phyloP scores from a whole-genome alignment of 2,797 vertebrate genomes.

The Sebastolobus alascanus region DNA sequence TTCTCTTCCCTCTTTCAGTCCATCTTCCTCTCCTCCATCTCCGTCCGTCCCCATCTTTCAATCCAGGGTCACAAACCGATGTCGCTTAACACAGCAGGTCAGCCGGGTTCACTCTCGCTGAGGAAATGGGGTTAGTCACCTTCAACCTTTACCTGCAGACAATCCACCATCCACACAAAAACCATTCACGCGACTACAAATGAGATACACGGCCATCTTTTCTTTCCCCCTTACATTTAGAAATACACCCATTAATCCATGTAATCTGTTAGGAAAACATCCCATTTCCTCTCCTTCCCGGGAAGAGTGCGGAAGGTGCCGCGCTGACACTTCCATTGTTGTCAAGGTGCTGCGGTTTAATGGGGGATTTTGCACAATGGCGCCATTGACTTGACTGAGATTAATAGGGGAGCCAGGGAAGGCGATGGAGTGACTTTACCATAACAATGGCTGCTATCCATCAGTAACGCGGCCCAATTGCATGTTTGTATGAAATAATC shows the following conservation, averaged over 20 bases:
- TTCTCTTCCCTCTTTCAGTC: constrained; percentile 10
- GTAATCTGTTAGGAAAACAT: constrained; percentile 60
- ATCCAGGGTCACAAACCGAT: constrained; percentile 32
- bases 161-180: constrained; percentile 46
- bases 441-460: constrained; percentile 77
- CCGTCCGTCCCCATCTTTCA: constrained; percentile 27
- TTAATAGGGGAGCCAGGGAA: constrained; percentile 65
- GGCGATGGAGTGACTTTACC: constrained; percentile 67
- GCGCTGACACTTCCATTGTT: constrained; percentile 70
- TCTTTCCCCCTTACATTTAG: constrained; percentile 16
- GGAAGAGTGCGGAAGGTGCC: constrained; percentile 46
- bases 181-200: constrained; percentile 47
- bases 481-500: constrained; percentile 79
- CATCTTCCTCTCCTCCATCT: constrained; percentile 16
- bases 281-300: constrained; percentile 14
- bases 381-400: constrained; percentile 75
- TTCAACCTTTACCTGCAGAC: constrained; percentile 51
- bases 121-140: constrained; percentile 65
- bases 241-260: constrained; percentile 55
- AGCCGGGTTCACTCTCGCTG: constrained; percentile 25
- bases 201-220: constrained; percentile 28
- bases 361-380: constrained; percentile 72
- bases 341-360: constrained; percentile 69
- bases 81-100: constrained; percentile 47
- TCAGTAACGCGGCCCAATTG: constrained; percentile 66